Evolutionary conservation across 2,888 invertebrate species (phyloP).

Genomic region (Ochlodes sylvanus): DNA sequence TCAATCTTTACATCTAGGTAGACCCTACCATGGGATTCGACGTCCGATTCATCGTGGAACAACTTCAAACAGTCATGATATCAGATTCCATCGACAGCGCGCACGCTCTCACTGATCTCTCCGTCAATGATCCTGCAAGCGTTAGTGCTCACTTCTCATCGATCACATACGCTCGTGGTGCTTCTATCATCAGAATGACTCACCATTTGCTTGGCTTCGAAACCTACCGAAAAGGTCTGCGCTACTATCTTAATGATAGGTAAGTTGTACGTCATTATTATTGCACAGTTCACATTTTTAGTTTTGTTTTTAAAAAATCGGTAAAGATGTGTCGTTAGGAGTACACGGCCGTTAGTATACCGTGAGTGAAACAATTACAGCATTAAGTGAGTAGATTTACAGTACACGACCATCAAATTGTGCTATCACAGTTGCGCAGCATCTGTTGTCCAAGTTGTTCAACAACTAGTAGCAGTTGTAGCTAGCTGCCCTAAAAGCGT

Average conservation of each 20-base stretch:
- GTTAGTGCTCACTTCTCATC: constrained; percentile 87
- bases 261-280: constrained; percentile 47
- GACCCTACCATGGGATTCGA: constrained; percentile 64
- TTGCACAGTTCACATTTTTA: no score
- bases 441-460: no score
- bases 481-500: no score
- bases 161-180: constrained; percentile 89
- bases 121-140: constrained; percentile 83
- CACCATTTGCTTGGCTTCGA: constrained; percentile 84
- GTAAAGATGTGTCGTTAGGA: no score
- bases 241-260: constrained; percentile 80
- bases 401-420: no score
- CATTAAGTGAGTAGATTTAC: no score
- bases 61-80: constrained; percentile 86
- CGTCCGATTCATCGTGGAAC: constrained; percentile 87
- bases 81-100: constrained; percentile 84
- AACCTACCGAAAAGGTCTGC: constrained; percentile 82
- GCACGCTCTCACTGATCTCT: constrained; percentile 84
- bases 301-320: no score
- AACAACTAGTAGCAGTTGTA: no score
- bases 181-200: constrained; percentile 87
- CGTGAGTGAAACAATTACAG: no score
- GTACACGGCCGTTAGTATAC: no score
- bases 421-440: no score
- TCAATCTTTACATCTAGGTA: constrained; percentile 53